A percentile compares a stretch with the other conserved stretches of the same genome.
phyloP scores from a whole-genome alignment of 2,113 vertebrate genomes.

The Panthera tigris region DNA sequence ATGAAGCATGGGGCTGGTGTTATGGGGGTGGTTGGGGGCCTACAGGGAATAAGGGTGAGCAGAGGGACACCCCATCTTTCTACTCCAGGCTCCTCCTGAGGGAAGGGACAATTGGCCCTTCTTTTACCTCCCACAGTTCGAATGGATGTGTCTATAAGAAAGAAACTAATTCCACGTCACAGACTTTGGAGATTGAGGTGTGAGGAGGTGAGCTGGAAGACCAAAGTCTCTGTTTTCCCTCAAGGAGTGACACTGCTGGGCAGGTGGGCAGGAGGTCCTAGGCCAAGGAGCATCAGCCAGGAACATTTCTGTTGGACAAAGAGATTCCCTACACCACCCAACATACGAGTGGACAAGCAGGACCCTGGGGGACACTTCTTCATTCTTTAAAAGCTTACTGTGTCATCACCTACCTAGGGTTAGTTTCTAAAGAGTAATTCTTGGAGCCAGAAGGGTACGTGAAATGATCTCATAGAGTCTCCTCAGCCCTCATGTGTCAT shows the following conservation, averaged over 20 bases:
- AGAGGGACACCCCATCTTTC: constrained; percentile 87
- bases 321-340: not conserved
- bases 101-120: constrained; percentile 81
- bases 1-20: constrained; percentile 90
- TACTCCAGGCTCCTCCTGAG: constrained; percentile 81
- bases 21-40: constrained; percentile 67
- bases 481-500: not conserved
- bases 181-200: not conserved
- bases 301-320: not conserved
- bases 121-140: constrained; percentile 77
- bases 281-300: not conserved
- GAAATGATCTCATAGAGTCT: not conserved
- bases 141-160: constrained; percentile 22
- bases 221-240: not conserved
- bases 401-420: not conserved
- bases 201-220: not conserved
- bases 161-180: constrained; percentile 64
- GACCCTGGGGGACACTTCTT: not conserved
- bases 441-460: not conserved
- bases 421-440: not conserved
- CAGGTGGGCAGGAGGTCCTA: not conserved
- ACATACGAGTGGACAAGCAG: not conserved
- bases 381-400: not conserved
- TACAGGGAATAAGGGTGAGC: constrained; percentile 50
- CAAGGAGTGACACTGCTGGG: not conserved